Percentiles rank a stretch among this genome's conserved stretches.
These are phyloP conservation scores for Euura lappo DNA, from an alignment of 1,140 invertebrate species.

Conservation along the genomic window DNA sequence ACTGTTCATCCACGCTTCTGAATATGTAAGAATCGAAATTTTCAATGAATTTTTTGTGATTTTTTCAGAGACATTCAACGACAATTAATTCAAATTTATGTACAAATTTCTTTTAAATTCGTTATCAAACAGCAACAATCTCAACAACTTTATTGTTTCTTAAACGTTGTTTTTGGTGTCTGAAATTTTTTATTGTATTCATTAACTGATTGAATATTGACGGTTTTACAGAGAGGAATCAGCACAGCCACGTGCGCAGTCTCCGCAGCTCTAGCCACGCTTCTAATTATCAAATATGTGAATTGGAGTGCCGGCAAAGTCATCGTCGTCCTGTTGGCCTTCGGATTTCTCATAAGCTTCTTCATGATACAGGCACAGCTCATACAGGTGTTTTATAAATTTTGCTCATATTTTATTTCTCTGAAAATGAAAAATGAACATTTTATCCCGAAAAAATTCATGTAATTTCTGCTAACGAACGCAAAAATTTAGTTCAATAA, in stretches of 20 bases:
- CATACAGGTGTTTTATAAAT: conserved; percentile 33
- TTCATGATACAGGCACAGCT: conserved; percentile 44
- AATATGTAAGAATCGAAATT: conserved; percentile 27
- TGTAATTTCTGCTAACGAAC: not conserved
- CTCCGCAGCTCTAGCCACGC: conserved; percentile 23
- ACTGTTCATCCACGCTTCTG: conserved; percentile 10
- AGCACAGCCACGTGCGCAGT: conserved; percentile 20
- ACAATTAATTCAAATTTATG: not conserved
- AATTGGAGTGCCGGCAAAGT: conserved; percentile 29
- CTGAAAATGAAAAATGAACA: too few relatives aligned
- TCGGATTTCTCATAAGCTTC: conserved; percentile 39
- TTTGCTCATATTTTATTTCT: too few relatives aligned
- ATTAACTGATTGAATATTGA: conserved; percentile 7
- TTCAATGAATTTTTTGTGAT: conserved; percentile 24
- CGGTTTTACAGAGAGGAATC: conserved; percentile 36
- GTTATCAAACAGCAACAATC: too few relatives aligned
- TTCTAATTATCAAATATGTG: conserved; percentile 24
- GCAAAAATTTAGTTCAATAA: not conserved
- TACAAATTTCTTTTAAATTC: not conserved
- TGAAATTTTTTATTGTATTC: too few relatives aligned
- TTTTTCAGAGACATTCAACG: not conserved
- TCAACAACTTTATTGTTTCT: too few relatives aligned
- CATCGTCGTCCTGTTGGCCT: conserved; percentile 27
- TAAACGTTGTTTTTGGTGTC: too few relatives aligned
- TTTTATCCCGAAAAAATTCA: not conserved